Evolutionary conservation across 2,113 vertebrate genomes (phyloP), one percentile per base, ranked within the genome.

Genomic region (Phylloscopus whistleri): DNA sequence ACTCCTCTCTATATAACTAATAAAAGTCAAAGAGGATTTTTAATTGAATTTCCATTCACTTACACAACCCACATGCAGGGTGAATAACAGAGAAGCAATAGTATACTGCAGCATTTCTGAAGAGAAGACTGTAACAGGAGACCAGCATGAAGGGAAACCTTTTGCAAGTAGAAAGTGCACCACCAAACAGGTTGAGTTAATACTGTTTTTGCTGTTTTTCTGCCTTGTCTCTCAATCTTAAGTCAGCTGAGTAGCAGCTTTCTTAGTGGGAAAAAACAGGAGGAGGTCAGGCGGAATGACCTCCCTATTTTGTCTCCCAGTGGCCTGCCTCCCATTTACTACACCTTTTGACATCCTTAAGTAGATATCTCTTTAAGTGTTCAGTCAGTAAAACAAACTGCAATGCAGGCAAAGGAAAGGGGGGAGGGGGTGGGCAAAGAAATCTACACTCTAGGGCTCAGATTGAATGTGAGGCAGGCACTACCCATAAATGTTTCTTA

Each of bases 261-360:
- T 97, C 88, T 92, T 97, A 98, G 97, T 97, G 96, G 96, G 97
- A 96, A 95, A 98, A 98, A 98, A 98, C 98, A 98, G 95, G 70
- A 97, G 94, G 93, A 97, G 98, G 98, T 98, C 98, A 96, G 97
- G 97, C 94, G 97, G 98, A 98, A 98, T 97, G 96, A 97, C 98
- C 98, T 97, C 53, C 87, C 64, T 69, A 43, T 95, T 95, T 80
- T 43, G 70, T 93, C 93, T 95, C 92, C 91, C 80, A 41, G 46
- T 92, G 80, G 94, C 92, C 90, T 89, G 84, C 81, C 97, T 97
- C 97, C 96, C 97, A 97, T 96, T 98, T 98, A 92, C 98, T 94
- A 97, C 97, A 97, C 98, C 97, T 98, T 98, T 96, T 98, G 98
- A 98, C 98, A 98, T 98, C 97, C 97, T 98, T 98, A 98, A 98